Base-by-base conservation (phyloP, 2,888 invertebrate genomes). In the Catocala sponsa region DNA sequence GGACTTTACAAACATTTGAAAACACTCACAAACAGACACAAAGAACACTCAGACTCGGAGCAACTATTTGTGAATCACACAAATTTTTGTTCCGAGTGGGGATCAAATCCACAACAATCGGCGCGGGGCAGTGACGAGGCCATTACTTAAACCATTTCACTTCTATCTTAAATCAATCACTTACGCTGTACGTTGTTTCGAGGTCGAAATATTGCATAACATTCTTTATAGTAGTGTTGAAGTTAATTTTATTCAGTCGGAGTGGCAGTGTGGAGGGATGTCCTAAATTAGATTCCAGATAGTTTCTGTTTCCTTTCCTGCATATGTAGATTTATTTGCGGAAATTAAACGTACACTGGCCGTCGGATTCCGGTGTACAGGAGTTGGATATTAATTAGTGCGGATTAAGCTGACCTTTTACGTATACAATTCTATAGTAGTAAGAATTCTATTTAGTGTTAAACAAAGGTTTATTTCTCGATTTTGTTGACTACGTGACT, bases 281-380 rank as follows among this genome's bases (percentile, higher is more conserved):
- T 72, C 59, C 74, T 79, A 82, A 82, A 84, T 82, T 79, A 83
- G 76, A 81, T 78, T 72, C 59, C 51, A 81, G 79, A 83, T 82
- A 80, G 73, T 67, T 74, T 69, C 60, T 58, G 78, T 78, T 78
- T 74, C 73, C 70, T 72, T 66, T 70, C 64, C 70, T 68, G 66
- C 69, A 72, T 65, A 65, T 63, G 65, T 70, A 74, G 66, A 68
- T 69, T 78, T 76, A 65, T 73, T 53, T 65, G 47, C 80, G 86
- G 86, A 86, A 85, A 88, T 87, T 85, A 86, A 82, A 79, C 84
- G 74, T 74, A 67, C 12, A 50, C 66, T 59, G 50, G 51, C 41
- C 35, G 64, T 47, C 60, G 47, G 44, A 59, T 64, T 65, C 53
- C 68, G 66, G 65, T 61, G 72, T 59, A 66, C 68, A 67, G 54